phyloP scores from a whole-genome alignment of 2,888 invertebrate species.

The Andrena flavipes region DNA sequence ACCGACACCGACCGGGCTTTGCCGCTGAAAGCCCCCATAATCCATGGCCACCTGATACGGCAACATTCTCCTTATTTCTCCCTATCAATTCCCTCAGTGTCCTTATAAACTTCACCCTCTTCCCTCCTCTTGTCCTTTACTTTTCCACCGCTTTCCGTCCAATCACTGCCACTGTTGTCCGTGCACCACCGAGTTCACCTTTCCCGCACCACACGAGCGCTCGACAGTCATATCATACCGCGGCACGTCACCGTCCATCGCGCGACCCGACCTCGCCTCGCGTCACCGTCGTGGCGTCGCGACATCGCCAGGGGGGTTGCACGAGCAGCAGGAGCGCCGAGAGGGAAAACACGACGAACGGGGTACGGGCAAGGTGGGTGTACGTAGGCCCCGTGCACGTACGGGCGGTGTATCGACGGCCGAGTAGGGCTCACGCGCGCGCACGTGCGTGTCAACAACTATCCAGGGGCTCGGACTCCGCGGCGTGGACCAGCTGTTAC shows the following conservation, averaged over 20 bases:
- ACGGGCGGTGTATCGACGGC: slow-evolving; percentile 5
- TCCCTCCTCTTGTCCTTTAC: slow-evolving; percentile 4
- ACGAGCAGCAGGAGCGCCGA: neutral
- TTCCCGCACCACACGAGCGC: slow-evolving; percentile 27
- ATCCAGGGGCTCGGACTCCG: slow-evolving; percentile 34
- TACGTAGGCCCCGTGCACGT: neutral
- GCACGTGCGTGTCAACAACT: slow-evolving; percentile 63
- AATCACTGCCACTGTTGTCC: neutral
- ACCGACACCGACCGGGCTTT: slow-evolving; percentile 85
- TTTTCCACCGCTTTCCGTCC: neutral
- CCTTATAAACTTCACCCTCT: slow-evolving; percentile 8
- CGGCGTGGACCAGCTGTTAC: slow-evolving; percentile 65
- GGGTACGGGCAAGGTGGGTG: neutral
- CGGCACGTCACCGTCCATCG: slow-evolving; percentile 53
- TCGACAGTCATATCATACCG: slow-evolving; percentile 41
- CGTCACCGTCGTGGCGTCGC: slow-evolving; percentile 28
- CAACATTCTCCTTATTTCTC: slow-evolving; percentile 87
- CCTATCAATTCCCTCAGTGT: neutral
- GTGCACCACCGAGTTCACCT: slow-evolving; percentile 49
- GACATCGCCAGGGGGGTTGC: neutral
- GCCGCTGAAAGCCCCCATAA: slow-evolving; percentile 86
- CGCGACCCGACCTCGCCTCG: slow-evolving; percentile 39
- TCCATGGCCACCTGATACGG: slow-evolving; percentile 96
- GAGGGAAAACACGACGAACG: neutral
- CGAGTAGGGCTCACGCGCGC: slow-evolving; percentile 50